Evolutionary conservation across 2,113 vertebrate genomes (phyloP).

Genomic region (Dinomys branickii): DNA sequence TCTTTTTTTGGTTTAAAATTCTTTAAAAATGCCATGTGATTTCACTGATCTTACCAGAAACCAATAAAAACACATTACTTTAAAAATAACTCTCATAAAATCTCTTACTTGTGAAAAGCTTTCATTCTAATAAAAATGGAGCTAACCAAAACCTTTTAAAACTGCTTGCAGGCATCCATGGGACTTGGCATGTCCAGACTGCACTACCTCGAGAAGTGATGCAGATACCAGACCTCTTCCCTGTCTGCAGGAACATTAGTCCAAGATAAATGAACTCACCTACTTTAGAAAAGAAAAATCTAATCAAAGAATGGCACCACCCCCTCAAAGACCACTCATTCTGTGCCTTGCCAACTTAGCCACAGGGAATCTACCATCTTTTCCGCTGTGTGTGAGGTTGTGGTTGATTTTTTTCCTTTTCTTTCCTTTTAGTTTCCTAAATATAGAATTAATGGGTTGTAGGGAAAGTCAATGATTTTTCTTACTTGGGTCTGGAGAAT

Average conservation of each 20-base stretch:
- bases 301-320: background rate
- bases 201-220: constrained; percentile 68
- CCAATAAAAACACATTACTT: constrained; percentile 85
- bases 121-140: constrained; percentile 82
- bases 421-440: constrained; percentile 75
- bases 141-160: constrained; percentile 83
- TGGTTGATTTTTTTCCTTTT: constrained; percentile 20
- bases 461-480: constrained; percentile 63
- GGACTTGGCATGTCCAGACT: constrained; percentile 70
- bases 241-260: constrained; percentile 1
- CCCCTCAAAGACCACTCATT: background rate
- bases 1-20: constrained; percentile 83
- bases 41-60: constrained; percentile 85
- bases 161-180: constrained; percentile 69
- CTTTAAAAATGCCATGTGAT: constrained; percentile 81
- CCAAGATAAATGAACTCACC: constrained; percentile 69
- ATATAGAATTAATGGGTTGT: constrained; percentile 79
- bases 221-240: constrained; percentile 74
- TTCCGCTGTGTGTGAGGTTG: constrained; percentile 73
- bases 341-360: constrained; percentile 24
- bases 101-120: constrained; percentile 84
- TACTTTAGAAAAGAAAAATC: constrained; percentile 36
- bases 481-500: constrained; percentile 53
- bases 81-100: constrained; percentile 84
- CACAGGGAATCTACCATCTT: constrained; percentile 64